Base-by-base conservation (phyloP, 2,888 invertebrate species). In the Hemaris fuciformis region DNA sequence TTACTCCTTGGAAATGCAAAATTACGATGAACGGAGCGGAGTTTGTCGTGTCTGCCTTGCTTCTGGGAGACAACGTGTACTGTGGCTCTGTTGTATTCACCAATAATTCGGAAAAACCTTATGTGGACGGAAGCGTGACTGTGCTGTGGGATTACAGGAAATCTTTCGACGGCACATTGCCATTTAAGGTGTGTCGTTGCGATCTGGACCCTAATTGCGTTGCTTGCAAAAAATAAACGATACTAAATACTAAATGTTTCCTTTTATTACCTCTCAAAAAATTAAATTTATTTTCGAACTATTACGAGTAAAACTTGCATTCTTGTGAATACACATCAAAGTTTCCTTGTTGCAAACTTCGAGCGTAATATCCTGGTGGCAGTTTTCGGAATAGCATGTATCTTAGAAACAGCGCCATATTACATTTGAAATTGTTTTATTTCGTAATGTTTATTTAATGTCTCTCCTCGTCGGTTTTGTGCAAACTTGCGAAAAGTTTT, bases 1-100 rank as follows among this genome's bases (percentile, higher is more conserved):
- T 87, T 57, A 88, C 88, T n/a, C 80, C 84, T 8, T 89, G 89
- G 87, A 87, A 85, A 73, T 89, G 88, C 68, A 82, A 76, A 71
- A 69, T 84, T 59, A 60, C 62, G 63, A 62, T 85, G 41, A 76
- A 78, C 48, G 79, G 73, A 20, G 70, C 69, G 48, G 76, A 79
- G 58, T 72, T 65, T 10, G 70, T 76, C 18, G 75, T 82, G 42
- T 77, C 75, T 18, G 88, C 86, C 1, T 59, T 79, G 15, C 69
- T 88, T 6, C 6, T 85, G 27, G 79, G 70, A 18, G 88, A 88
- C 60, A 78, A 78, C 43, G 86, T 89, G 56, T 77, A 75, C 68
- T 89, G 88, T 68, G 83, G 84, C 57, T 65, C 80, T 27, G 76
- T 81, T 41, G 66, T 78, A 63, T 74, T 89, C n/a, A 80, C 69